Evolutionary conservation across 2,888 invertebrate species (phyloP).

Genomic region (Lochmaea crataegi): DNA sequence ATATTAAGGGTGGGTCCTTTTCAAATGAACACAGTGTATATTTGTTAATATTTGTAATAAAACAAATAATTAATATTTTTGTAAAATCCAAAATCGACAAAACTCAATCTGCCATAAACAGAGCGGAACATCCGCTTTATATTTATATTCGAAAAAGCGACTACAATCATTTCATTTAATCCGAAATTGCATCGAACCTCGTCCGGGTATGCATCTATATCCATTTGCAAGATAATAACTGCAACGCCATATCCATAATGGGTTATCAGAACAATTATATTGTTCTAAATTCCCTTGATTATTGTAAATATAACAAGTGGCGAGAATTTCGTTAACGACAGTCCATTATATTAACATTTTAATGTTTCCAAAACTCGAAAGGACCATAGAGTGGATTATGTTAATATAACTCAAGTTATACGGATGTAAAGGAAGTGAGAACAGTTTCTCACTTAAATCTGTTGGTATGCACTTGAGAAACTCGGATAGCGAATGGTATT

Average conservation of each 20-base stretch:
- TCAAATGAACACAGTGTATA: no score
- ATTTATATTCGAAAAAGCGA: slow-evolving; percentile 30
- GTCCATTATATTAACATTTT: slow-evolving; percentile 56
- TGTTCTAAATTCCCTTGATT: slow-evolving; percentile 57
- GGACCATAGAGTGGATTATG: slow-evolving; percentile 52
- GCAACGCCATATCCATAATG: slow-evolving; percentile 50
- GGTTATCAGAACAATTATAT: slow-evolving; percentile 55
- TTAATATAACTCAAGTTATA: slow-evolving; percentile 54
- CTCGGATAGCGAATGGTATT: background rate
- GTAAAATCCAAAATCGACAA: background rate
- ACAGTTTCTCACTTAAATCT: slow-evolving; percentile 37
- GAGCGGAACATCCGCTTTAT: background rate
- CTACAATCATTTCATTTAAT: slow-evolving; percentile 38
- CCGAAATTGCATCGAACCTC: slow-evolving; percentile 39
- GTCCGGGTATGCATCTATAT: slow-evolving; percentile 46
- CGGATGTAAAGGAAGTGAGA: slow-evolving; percentile 48
- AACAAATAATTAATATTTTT: no score
- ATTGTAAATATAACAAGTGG: slow-evolving; percentile 57
- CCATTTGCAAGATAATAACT: slow-evolving; percentile 50
- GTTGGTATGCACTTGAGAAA: background rate
- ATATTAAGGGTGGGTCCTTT: no score
- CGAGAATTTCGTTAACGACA: slow-evolving; percentile 38
- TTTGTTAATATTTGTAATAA: no score
- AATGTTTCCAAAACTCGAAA: slow-evolving; percentile 48
- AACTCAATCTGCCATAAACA: slow-evolving; percentile 9